phyloP scores from a whole-genome alignment of 2,113 vertebrate species.

The Empidonax traillii region DNA sequence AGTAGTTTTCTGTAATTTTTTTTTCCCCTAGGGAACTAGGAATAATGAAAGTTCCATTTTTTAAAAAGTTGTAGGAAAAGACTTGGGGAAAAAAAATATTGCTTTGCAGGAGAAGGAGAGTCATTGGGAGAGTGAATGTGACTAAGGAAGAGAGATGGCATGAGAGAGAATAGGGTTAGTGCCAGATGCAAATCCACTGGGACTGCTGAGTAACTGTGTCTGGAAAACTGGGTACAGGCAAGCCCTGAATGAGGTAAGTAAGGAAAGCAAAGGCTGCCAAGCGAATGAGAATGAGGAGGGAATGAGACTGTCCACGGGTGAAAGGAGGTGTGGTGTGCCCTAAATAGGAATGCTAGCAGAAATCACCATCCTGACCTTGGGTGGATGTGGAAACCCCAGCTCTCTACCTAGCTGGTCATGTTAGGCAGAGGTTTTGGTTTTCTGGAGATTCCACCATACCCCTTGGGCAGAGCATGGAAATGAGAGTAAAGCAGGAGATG shows the following conservation, averaged over 20 bases:
- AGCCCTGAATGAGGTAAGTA: not conserved
- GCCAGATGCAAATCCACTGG: not conserved
- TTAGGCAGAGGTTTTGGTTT: not conserved
- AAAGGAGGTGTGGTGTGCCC: not conserved
- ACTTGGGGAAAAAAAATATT: not conserved
- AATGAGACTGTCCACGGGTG: not conserved
- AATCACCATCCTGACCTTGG: not conserved
- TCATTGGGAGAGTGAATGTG: not conserved
- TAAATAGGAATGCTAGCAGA: not conserved
- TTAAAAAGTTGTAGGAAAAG: not conserved
- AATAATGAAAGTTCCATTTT: not conserved
- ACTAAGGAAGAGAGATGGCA: not conserved
- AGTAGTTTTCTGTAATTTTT: not conserved
- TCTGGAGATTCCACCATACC: not conserved
- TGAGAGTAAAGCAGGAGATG: not conserved
- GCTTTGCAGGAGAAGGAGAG: not conserved
- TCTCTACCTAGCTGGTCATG: not conserved
- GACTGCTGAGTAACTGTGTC: not conserved
- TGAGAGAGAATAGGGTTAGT: not conserved
- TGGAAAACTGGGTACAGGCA: not conserved
- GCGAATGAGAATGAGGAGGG: not conserved
- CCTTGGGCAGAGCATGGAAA: not conserved
- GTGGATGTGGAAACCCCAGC: not conserved
- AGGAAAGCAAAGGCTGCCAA: not conserved
- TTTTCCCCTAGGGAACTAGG: not conserved